phyloP scores from a whole-genome alignment of 2,113 vertebrate species.

The Colinus virginianus region DNA sequence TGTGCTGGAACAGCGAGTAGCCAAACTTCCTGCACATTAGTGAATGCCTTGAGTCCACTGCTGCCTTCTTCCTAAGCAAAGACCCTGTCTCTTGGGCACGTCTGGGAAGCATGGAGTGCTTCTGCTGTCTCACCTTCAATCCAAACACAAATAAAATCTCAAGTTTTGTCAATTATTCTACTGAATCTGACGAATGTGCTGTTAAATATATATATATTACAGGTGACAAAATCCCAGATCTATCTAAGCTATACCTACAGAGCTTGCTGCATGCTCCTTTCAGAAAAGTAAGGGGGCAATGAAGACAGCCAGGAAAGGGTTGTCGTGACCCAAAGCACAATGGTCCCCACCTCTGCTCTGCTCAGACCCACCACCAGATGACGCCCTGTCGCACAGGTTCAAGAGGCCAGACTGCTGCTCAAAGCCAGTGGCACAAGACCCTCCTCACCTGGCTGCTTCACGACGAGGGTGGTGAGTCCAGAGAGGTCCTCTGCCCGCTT shows the following conservation, averaged over 20 bases:
- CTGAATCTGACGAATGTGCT: neutral
- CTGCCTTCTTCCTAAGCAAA: neutral
- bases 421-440: fast-evolving
- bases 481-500: constrained; percentile 88
- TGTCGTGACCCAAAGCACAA: fast-evolving
- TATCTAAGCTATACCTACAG: neutral
- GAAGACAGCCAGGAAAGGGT: neutral
- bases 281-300: neutral
- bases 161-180: neutral
- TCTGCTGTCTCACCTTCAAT: neutral
- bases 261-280: neutral
- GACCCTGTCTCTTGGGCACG: neutral
- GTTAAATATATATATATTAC: neutral
- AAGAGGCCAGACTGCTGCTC: neutral
- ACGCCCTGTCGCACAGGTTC: fast-evolving
- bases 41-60: neutral
- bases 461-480: constrained; percentile 80
- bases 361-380: fast-evolving
- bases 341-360: neutral
- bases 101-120: neutral
- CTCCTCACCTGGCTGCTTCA: constrained; percentile 88
- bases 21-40: neutral
- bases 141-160: neutral
- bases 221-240: neutral
- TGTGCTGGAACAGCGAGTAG: neutral